Conservation (phyloP, 2,113 vertebrate genomes). For the Ceyx melanurus region DNA sequence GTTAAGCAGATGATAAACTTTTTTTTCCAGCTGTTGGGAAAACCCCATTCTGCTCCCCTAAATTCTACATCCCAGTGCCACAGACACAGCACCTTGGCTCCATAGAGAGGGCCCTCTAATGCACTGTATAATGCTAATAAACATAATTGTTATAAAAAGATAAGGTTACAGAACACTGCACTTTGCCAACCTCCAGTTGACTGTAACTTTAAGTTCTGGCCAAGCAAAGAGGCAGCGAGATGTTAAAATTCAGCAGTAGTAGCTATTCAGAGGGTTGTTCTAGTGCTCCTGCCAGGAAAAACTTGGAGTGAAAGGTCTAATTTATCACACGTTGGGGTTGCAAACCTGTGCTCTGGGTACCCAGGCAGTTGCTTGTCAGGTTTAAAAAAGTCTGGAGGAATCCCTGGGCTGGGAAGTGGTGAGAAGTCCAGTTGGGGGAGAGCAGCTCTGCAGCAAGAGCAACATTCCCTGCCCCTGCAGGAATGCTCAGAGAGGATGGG, state of each 20-base stretch:
- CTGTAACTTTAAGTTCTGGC: constrained; percentile 62
- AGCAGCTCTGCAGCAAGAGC: neutral
- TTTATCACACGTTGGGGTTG: constrained; percentile 77
- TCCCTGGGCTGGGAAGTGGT: constrained; percentile 18
- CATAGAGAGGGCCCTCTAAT: neutral
- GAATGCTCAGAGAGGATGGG: neutral
- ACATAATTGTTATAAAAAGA: constrained; percentile 55
- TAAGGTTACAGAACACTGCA: constrained; percentile 32
- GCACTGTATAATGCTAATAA: constrained; percentile 30
- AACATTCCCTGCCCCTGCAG: neutral
- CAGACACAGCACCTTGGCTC: neutral
- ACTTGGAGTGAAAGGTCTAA: constrained; percentile 83
- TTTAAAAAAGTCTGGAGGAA: constrained; percentile 4
- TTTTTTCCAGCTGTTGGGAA: neutral
- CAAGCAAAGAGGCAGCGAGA: constrained; percentile 62
- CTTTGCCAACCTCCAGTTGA: constrained; percentile 44
- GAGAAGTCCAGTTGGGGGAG: neutral
- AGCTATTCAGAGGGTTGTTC: constrained; percentile 72
- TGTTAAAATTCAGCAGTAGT: constrained; percentile 78
- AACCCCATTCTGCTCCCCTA: neutral
- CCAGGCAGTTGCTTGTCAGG: constrained; percentile 12
- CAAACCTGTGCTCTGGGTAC: constrained; percentile 61
- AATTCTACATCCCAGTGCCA: neutral
- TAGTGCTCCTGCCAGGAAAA: constrained; percentile 82
- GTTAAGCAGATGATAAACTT: neutral